These are phyloP conservation scores for Trachelus troglodyta DNA, from an alignment of 2,888 invertebrate species.

Conservation along the genomic window DNA sequence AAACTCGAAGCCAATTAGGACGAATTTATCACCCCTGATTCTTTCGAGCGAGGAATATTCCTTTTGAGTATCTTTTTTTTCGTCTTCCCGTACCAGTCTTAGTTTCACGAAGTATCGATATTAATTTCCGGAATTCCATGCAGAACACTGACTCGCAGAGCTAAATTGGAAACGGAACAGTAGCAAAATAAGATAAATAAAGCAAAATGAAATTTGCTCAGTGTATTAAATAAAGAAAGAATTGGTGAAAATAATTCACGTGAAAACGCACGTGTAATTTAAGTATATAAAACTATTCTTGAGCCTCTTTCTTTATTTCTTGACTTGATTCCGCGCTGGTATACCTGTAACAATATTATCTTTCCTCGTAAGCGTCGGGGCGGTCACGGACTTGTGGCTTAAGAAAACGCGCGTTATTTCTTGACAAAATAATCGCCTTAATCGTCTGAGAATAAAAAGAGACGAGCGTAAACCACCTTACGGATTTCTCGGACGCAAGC, in stretches of 20 bases:
- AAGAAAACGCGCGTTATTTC: conserved; percentile 9
- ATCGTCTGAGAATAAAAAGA: conserved; percentile 1
- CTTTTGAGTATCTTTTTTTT: not conserved
- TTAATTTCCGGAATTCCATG: not conserved
- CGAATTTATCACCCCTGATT: not conserved
- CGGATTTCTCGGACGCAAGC: conserved; percentile 1
- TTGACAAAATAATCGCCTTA: conserved; percentile 15
- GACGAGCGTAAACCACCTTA: not conserved
- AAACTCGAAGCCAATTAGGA: not conserved
- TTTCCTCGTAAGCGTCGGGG: not conserved
- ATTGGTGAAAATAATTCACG: not conserved
- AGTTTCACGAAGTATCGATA: not conserved
- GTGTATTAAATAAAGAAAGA: not conserved
- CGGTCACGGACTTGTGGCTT: not conserved
- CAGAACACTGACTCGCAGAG: not conserved
- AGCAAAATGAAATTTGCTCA: not conserved
- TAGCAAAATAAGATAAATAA: not conserved
- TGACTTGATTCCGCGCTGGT: not conserved
- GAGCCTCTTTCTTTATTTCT: not conserved
- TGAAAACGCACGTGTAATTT: not conserved
- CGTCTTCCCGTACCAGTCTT: not conserved
- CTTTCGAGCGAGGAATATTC: not conserved
- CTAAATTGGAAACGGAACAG: not conserved
- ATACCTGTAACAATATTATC: not conserved
- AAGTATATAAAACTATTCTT: not conserved